phyloP scores from a whole-genome alignment of 1,140 invertebrate species.

The Neotoxoptera formosana region DNA sequence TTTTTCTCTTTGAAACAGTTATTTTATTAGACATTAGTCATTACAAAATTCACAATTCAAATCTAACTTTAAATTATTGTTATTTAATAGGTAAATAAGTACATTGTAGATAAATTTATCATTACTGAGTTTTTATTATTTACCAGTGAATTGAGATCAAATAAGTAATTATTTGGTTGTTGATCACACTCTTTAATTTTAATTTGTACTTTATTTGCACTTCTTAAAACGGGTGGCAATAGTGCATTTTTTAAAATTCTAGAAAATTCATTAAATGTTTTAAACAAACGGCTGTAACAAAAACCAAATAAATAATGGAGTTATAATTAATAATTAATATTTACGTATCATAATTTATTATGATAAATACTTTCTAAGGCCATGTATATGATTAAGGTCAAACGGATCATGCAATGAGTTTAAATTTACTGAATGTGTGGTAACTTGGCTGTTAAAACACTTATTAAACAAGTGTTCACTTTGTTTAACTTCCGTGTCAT shows the following conservation, averaged over 20 bases:
- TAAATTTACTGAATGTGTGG: not conserved
- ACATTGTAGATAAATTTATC: not conserved
- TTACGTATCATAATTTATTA: not conserved
- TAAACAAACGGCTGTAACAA: conserved; percentile 34
- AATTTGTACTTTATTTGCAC: not conserved
- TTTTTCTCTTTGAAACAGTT: not conserved
- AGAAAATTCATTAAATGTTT: conserved; percentile 30
- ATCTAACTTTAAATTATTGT: not conserved
- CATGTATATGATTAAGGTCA: conserved; percentile 14
- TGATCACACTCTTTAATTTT: conserved; percentile 31
- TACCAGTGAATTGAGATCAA: conserved; percentile 8
- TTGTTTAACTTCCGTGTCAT: not conserved
- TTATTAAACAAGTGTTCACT: not conserved
- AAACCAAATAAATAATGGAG: not conserved
- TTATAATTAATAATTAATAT: not conserved
- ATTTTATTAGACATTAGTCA: no score
- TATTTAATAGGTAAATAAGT: not conserved
- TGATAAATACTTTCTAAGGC: conserved; percentile 19
- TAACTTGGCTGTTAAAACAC: not conserved
- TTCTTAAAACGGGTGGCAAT: conserved; percentile 26
- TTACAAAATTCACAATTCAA: no score
- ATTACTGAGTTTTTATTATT: not conserved
- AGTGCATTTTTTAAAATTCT: conserved; percentile 30
- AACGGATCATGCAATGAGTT: not conserved
- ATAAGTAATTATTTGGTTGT: not conserved